Percentiles rank a stretch among this genome's conserved stretches.
Conservation (phyloP, 2,797 vertebrate species). For the Octomys mimax region DNA sequence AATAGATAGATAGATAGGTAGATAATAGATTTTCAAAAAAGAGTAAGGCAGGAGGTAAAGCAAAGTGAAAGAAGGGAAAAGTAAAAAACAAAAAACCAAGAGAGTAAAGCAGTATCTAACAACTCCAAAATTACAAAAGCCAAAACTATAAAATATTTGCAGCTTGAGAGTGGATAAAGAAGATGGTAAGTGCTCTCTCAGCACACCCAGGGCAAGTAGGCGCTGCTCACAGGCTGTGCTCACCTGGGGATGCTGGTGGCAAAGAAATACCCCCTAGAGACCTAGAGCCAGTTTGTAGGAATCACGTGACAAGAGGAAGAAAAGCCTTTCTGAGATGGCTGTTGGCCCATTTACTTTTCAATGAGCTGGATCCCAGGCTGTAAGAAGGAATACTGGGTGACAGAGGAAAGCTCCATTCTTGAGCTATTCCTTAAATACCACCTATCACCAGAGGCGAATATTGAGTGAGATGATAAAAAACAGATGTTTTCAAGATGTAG, state of each 20-base stretch:
- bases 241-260: not conserved
- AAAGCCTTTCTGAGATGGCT: not conserved
- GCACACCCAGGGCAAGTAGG: not conserved
- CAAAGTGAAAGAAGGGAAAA: not conserved
- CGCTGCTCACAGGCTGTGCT: not conserved
- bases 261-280: not conserved
- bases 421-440: not conserved
- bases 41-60: not conserved
- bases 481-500: not conserved
- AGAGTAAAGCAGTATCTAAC: not conserved
- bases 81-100: not conserved
- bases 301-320: not conserved
- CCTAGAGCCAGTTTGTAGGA: not conserved
- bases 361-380: not conserved
- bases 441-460: not conserved
- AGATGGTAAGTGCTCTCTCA: not conserved
- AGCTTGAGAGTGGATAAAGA: not conserved
- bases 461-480: not conserved
- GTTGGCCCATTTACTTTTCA: not conserved
- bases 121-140: not conserved
- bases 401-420: not conserved
- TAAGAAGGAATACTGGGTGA: not conserved
- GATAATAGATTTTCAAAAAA: too few species aligned
- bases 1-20: too few species aligned
- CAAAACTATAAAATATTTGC: not conserved